Evolutionary conservation across 2,797 vertebrate species (phyloP), one percentile per base, ranked within the genome.

Genomic region (Myripristis murdjan): DNA sequence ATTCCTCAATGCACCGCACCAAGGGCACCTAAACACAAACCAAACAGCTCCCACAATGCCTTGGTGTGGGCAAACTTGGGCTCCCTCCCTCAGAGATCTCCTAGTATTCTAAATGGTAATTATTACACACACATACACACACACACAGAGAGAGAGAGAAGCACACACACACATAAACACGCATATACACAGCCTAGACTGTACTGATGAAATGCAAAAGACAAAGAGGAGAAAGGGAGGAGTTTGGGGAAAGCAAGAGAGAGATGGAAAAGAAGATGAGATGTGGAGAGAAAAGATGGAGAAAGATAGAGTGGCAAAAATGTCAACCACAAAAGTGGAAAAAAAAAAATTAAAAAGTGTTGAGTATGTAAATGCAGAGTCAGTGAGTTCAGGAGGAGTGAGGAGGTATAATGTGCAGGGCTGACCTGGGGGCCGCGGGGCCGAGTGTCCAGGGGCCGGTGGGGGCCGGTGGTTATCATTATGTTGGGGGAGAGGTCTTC

Each of bases 101-200:
- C 82, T 87, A 92, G 89, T 93, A 91, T 94, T 95, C 94, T 94
- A 95, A 94, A 94, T 93, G 92, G 91, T 94, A 94, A 95, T 95
- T 95, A 94, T 88, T 78, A 87, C 82, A 73, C 87, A 77, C 70
- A 71, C 65, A 70, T 58, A 69, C 73, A 71, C 64, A 64, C 65
- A 70, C 58, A 79, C 66, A 81, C 60, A 43, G 51, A 37, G 43
- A n/a, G n/a, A n/a, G n/a, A n/a, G n/a, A n/a, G n/a, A n/a, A n/a
- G 41, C 53, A 26, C 53, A 41, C 51, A 57, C 44, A 52, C 63
- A 24, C 56, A 15, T 43, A 60, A 23, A 66, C 51, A 41, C 57
- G 64, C 72, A 86, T 61, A 82, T 77, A 72, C 70, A 74, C 64
- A 51, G 83, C 83, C 57, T 83, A 67, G 83, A 87, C 73, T 81